These are phyloP conservation scores for Ophion ellenae DNA, from an alignment of 2,888 invertebrate genomes.

Conservation along the genomic window DNA sequence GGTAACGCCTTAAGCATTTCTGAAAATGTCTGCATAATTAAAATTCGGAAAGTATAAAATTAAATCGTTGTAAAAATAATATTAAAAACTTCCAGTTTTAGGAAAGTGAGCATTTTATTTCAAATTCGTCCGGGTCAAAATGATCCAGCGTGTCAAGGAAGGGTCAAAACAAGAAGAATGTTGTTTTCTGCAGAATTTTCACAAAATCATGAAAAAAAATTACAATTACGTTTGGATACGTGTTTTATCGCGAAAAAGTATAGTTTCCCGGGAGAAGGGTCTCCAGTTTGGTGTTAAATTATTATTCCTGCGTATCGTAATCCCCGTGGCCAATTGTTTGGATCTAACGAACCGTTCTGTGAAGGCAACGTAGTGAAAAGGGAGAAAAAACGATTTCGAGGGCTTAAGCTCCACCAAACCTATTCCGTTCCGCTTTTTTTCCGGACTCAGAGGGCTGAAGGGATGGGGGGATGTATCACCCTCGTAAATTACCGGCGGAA, in stretches of 20 bases:
- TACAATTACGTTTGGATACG: background rate
- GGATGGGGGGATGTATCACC: conserved; percentile 66
- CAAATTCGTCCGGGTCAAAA: no score
- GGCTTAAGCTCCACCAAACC: background rate
- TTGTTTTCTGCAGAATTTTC: no score
- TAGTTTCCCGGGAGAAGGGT: background rate
- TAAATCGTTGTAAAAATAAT: no score
- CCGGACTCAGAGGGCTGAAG: conserved; percentile 13
- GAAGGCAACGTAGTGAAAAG: conserved; percentile 53
- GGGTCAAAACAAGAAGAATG: no score
- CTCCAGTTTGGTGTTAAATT: background rate
- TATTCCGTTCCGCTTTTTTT: background rate
- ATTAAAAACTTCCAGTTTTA: no score
- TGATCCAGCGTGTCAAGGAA: no score
- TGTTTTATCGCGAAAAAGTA: background rate
- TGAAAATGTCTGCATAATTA: no score
- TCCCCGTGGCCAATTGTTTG: conserved; percentile 70
- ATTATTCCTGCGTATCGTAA: conserved; percentile 33
- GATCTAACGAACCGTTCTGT: conserved; percentile 72
- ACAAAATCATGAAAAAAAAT: no score
- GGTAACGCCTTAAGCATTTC: no score
- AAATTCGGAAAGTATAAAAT: no score
- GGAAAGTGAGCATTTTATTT: no score
- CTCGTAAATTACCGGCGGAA: conserved; percentile 70
- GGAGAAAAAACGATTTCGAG: conserved; percentile 9